Evolutionary conservation across 2,888 invertebrate species (phyloP).

Genomic region (Eupithecia pulchellata): DNA sequence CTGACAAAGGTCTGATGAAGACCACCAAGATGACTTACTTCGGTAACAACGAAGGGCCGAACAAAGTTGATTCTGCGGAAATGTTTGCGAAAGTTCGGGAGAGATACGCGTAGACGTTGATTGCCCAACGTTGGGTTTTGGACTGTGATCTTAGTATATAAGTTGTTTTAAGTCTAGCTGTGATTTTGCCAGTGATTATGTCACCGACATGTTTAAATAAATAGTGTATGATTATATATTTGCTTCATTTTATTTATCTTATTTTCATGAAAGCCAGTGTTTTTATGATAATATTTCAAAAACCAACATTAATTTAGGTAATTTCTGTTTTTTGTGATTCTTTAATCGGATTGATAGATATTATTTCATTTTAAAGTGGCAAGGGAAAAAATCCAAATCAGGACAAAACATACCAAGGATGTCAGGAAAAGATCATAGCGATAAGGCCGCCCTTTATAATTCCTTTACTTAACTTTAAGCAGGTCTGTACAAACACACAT

Average conservation of each 20-base stretch:
- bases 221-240: constrained; percentile 24
- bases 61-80: constrained; percentile 77
- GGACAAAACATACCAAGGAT: no score
- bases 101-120: constrained; percentile 62
- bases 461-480: no score
- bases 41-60: constrained; percentile 79
- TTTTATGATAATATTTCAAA: not conserved
- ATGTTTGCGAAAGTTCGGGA: constrained; percentile 78
- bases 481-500: no score
- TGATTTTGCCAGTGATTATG: constrained; percentile 41
- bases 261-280: not conserved
- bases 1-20: constrained; percentile 81
- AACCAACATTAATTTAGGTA: no score
- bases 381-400: no score
- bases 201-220: constrained; percentile 47
- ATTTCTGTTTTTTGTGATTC: no score
- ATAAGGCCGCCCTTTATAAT: no score
- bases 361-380: no score
- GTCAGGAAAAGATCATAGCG: no score
- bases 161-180: constrained; percentile 47
- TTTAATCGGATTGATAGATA: no score
- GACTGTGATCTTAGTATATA: constrained; percentile 56
- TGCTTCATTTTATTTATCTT: constrained; percentile 6
- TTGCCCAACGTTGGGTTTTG: constrained; percentile 12
- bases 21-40: constrained; percentile 86